A percentile compares a stretch with the other conserved stretches of the same genome.
phyloP scores from a whole-genome alignment of 1,140 invertebrate genomes.

The Bactericera cockerelli region DNA sequence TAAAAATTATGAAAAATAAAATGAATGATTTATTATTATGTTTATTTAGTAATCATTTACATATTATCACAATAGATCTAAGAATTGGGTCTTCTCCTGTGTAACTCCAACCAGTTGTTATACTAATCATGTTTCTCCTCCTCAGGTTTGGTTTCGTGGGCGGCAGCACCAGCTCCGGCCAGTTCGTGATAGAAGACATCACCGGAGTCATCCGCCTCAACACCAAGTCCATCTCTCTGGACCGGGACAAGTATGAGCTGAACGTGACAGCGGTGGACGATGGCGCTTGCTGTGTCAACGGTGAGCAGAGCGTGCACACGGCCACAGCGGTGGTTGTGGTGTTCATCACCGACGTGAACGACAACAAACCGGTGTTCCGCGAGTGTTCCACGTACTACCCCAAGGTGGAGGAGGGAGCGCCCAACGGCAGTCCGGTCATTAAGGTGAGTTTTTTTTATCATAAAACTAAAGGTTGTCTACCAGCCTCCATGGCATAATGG shows the following conservation, averaged over 20 bases:
- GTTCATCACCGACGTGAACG: conserved; percentile 91
- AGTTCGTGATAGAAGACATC: conserved; percentile 89
- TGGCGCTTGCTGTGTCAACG: conserved; percentile 78
- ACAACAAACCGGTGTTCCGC: conserved; percentile 87
- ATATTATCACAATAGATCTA: no score
- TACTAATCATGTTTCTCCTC: no score
- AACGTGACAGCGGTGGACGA: conserved; percentile 90
- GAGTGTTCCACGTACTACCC: conserved; percentile 82
- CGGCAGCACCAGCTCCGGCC: conserved; percentile 70
- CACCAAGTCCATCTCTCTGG: conserved; percentile 64
- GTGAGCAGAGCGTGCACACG: conserved; percentile 69
- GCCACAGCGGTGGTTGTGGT: conserved; percentile 91
- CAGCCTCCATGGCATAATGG: no score
- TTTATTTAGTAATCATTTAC: no score
- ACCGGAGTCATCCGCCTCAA: conserved; percentile 85
- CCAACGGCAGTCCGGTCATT: conserved; percentile 80
- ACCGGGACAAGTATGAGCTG: conserved; percentile 79
- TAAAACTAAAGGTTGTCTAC: no score
- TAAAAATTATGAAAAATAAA: no score
- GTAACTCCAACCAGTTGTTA: no score
- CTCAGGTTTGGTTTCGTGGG: conserved; percentile 77
- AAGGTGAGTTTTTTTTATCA: conserved; percentile 37
- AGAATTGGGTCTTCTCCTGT: no score
- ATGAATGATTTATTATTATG: no score
- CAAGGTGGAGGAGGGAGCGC: conserved; percentile 82